Evolutionary conservation across 2,888 invertebrate genomes (phyloP), one percentile per base, ranked within the genome.

Genomic region (Epsilonema sp.): DNA sequence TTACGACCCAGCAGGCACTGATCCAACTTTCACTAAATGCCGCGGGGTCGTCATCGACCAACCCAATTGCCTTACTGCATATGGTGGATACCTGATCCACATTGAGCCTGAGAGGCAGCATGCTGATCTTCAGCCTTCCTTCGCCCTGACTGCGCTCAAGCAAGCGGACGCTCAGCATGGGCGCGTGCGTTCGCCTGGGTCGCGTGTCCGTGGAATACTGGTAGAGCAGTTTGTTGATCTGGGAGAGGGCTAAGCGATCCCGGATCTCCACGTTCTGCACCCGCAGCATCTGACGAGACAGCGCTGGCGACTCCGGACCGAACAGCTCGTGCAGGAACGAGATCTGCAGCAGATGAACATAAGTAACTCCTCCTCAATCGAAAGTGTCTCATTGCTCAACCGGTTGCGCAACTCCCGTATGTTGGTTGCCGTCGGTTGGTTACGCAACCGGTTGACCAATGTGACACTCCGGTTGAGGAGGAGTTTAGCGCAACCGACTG

Each of bases 211-310:
- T 51, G 0, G 54, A 50, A 45, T 55, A 83, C 61, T 83, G 82
- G 64, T 90, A 89, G 40, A 94, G 75, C 65, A 97, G 81, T 67
- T 92, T 92, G 70, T 94, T 90, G 60, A 92, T 85, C 55, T 82
- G 77, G 45, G 90, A 90, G 46, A 78, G 74, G 16, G 77, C 76
- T 42, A 92, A 69, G 41, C 81, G 73, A 70, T 94, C 92, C n/a
- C 82, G 67, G 37, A 94, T 78, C 69, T 90, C 89, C 20, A 90
- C 74, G 59, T 85, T 85, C 54, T 78, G 77, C 44, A 92, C 75
- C 13, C 87, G 72, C 11, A 89, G 68, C 19, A 83, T 79, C 64
- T 84, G 83, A 2, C 85, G 74, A 0, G 83, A 81, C 0, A 82
- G 38, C 11, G 47, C 46, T 2, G 22, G 65, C 58, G 13, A 62